A percentile compares a stretch with the other conserved stretches of the same genome.
Evolutionary conservation across 2,888 invertebrate genomes (phyloP).

Genomic region (Melanophora roralis): DNA sequence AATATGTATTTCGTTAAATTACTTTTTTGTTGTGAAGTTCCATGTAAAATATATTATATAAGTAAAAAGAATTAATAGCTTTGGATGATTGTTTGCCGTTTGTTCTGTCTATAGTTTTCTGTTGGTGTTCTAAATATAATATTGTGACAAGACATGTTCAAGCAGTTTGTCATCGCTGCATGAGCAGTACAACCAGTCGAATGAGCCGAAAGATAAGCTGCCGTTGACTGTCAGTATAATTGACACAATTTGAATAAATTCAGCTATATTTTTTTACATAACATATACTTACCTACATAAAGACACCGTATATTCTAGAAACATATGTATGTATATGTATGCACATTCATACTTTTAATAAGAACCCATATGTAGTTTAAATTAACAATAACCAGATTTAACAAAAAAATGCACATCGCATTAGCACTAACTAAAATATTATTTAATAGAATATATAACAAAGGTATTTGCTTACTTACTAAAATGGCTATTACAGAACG

Average conservation of each 20-base stretch:
- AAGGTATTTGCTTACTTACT: too few relatives aligned
- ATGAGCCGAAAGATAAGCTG: constrained; percentile 43
- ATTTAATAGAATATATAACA: too few relatives aligned
- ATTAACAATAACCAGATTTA: too few relatives aligned
- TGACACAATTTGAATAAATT: constrained; percentile 62
- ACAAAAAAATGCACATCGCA: not conserved
- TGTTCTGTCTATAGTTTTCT: not conserved
- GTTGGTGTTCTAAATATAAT: not conserved
- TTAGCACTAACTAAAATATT: constrained; percentile 22
- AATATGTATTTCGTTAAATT: too few relatives aligned
- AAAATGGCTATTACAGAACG: too few relatives aligned
- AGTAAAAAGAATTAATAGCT: not conserved
- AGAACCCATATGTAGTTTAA: too few relatives aligned
- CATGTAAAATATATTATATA: too few relatives aligned
- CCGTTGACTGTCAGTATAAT: constrained; percentile 62
- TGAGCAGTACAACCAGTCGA: constrained; percentile 1
- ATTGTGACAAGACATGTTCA: constrained; percentile 58
- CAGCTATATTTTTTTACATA: constrained; percentile 44
- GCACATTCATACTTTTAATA: not conserved
- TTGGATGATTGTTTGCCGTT: not conserved
- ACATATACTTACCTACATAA: constrained; percentile 30
- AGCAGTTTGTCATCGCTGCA: constrained; percentile 61
- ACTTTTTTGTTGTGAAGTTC: too few relatives aligned
- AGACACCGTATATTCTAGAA: constrained; percentile 20
- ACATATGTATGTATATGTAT: not conserved